These are phyloP conservation scores for Erinaceus europaeus DNA, from an alignment of 2,113 vertebrate species.

Conservation along the genomic window DNA sequence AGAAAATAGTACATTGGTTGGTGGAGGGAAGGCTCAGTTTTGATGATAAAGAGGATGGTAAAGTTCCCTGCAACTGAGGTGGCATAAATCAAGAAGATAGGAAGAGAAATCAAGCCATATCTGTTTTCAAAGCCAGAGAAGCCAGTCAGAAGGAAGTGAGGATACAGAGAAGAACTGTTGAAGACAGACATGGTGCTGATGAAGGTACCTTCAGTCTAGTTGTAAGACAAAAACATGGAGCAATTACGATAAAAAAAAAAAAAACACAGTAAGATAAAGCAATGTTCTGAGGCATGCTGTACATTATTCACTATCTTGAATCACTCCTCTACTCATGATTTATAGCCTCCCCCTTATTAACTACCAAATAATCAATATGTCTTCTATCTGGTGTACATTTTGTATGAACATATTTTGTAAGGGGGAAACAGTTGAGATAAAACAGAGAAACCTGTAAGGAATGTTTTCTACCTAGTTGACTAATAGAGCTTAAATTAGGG, in stretches of 20 bases:
- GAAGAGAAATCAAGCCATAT: conserved; percentile 63
- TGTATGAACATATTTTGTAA: background rate
- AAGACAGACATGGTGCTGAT: conserved; percentile 61
- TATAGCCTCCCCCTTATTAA: background rate
- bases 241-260: background rate
- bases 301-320: background rate
- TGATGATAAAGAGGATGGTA: conserved; percentile 66
- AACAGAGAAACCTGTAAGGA: too few species aligned
- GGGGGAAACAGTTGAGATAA: too few species aligned
- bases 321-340: background rate
- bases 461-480: too few species aligned
- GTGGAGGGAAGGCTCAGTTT: conserved; percentile 58
- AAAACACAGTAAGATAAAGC: background rate
- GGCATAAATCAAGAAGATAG: conserved; percentile 65
- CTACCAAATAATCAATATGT: background rate
- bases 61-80: conserved; percentile 66
- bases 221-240: background rate
- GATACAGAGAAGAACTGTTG: conserved; percentile 47
- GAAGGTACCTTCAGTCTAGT: background rate
- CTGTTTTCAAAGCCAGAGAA: conserved; percentile 52
- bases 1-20: conserved; percentile 77
- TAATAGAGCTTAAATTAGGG: too few species aligned
- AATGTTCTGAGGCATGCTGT: background rate
- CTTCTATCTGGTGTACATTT: background rate
- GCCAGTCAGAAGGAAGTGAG: conserved; percentile 60